Conservation (phyloP, 2,113 vertebrate genomes). For the Taxidea taxus region DNA sequence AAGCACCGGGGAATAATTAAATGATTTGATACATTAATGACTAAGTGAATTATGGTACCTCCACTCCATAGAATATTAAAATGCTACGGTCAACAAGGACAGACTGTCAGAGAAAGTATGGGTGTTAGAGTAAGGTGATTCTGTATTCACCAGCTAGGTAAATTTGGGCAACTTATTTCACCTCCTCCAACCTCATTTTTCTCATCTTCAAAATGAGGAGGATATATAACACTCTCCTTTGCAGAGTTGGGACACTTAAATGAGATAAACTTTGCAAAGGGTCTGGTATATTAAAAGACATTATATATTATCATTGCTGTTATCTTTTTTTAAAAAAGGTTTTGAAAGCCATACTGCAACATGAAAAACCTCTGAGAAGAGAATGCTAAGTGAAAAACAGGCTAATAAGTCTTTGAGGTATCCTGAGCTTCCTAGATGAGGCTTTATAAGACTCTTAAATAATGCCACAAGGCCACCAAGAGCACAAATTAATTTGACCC, state of each 20-base stretch:
- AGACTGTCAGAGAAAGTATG: not conserved
- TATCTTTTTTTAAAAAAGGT: not conserved
- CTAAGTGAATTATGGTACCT: not conserved
- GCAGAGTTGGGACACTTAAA: not conserved
- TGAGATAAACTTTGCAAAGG: not conserved
- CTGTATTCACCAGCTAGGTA: not conserved
- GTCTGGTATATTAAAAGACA: not conserved
- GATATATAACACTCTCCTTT: not conserved
- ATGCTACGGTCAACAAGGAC: not conserved
- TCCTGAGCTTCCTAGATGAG: not conserved
- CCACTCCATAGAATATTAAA: not conserved
- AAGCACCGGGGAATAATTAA: not conserved
- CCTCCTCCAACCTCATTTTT: not conserved
- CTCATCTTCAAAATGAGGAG: not conserved
- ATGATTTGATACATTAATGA: not conserved
- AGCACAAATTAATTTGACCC: not conserved
- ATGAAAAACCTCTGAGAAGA: not conserved
- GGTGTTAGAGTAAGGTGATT: not conserved
- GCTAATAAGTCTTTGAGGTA: not conserved
- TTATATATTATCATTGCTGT: not conserved
- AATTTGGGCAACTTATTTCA: not conserved
- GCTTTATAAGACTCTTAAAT: not conserved
- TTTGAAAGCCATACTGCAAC: not conserved
- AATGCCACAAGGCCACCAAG: not conserved
- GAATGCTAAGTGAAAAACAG: not conserved